Evolutionary conservation across 1,140 invertebrate genomes (phyloP).

Genomic region (Helicoverpa zea): DNA sequence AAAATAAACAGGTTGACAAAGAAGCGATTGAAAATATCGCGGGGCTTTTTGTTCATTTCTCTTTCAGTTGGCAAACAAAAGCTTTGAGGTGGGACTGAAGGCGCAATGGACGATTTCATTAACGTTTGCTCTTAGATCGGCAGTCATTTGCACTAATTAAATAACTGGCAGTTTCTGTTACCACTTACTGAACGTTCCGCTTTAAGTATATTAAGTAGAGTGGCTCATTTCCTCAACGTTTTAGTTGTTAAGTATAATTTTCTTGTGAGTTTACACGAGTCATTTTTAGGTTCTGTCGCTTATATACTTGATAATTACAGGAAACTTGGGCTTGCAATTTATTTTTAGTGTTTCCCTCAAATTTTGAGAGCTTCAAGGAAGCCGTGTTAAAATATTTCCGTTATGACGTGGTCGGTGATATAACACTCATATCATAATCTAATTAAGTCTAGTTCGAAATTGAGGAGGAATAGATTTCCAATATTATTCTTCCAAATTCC

Average conservation of each 20-base stretch:
- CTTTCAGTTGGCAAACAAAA: slow-evolving; percentile 46
- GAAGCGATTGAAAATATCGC: slow-evolving; percentile 43
- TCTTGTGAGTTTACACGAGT: background rate
- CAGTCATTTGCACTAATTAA: slow-evolving; percentile 56
- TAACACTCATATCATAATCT: too few species aligned
- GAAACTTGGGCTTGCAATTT: background rate
- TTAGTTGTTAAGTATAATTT: background rate
- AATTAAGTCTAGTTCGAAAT: too few species aligned
- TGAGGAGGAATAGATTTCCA: too few species aligned
- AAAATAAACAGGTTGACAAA: slow-evolving; percentile 37
- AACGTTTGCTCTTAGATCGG: slow-evolving; percentile 50
- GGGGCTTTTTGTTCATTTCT: slow-evolving; percentile 35
- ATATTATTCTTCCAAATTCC: too few species aligned
- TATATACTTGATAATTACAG: background rate
- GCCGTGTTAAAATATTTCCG: too few species aligned
- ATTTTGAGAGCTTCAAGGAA: too few species aligned
- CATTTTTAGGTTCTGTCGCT: background rate
- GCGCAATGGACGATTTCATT: slow-evolving; percentile 49
- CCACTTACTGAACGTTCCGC: slow-evolving; percentile 20
- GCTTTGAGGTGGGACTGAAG: slow-evolving; percentile 26
- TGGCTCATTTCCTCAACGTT: slow-evolving; percentile 18
- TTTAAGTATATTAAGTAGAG: slow-evolving; percentile 27
- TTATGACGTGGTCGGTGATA: too few species aligned
- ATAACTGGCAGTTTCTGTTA: slow-evolving; percentile 53
- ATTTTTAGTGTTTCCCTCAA: too few species aligned